Conservation (phyloP, 2,113 vertebrate species). For the Oreochromis spilurus region DNA sequence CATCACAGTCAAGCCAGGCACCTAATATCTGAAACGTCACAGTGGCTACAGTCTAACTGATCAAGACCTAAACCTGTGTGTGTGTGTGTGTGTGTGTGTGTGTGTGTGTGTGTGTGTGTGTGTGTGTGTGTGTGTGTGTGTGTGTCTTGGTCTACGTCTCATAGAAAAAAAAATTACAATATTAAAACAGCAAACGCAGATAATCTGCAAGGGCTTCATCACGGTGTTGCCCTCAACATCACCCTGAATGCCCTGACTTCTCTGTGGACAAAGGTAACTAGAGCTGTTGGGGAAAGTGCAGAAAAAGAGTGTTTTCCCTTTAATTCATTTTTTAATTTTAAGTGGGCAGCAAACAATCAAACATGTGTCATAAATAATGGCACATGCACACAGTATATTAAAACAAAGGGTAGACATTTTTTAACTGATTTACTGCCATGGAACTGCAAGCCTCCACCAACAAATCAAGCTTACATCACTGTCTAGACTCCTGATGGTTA, state of each 20-base stretch:
- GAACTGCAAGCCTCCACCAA: neutral
- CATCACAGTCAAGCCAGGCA: neutral
- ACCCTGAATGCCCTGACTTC: neutral
- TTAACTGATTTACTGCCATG: neutral
- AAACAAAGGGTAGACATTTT: neutral
- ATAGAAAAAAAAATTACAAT: neutral
- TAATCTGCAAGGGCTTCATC: neutral
- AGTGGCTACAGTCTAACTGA: neutral
- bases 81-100: too few relatives aligned
- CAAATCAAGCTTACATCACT: neutral
- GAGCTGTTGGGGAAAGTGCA: neutral
- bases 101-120: too few relatives aligned
- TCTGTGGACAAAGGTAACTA: neutral
- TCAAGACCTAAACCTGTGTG: neutral
- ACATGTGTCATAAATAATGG: neutral
- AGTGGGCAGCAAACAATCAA: neutral
- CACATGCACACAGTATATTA: neutral
- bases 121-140: rapidly evolving
- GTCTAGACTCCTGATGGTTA: too few relatives aligned
- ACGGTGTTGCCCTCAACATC: neutral
- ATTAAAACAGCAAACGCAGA: neutral
- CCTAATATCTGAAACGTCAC: neutral
- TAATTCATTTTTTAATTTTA: neutral
- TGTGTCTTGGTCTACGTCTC: neutral
- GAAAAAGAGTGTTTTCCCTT: neutral